Base-by-base conservation (phyloP, 2,797 vertebrate species). In the Mormyrus proboscirostris region DNA sequence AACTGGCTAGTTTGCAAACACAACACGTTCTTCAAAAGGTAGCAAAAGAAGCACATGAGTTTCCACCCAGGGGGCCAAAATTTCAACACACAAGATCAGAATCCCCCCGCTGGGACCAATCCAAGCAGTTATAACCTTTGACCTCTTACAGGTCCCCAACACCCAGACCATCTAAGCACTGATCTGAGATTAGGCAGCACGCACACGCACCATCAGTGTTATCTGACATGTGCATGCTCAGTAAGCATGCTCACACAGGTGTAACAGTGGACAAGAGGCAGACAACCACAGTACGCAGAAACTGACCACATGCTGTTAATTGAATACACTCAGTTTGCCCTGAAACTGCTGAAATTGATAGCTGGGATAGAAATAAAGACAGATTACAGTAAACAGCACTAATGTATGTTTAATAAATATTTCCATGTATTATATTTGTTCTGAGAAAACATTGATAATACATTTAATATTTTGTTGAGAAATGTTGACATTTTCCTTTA, bases 221-320 rank as follows among this genome's bases (percentile, higher is more conserved):
- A 69, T 86, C 25, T 86, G 22, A 86, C 25, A 1, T 29, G 25
- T 12, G 9, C 62, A 55, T 51, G 1, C 38, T 29, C 33, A 38
- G 51, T n/a, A 53, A 59, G 29, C 12, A n/a, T 29, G 16, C 57
- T 49, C 44, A 85, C n/a, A 22, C 49, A 50, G n/a, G n/a, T 22
- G 3, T 29, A 49, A 22, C 14, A 1, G n/a, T 5, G 8, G n/a
- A 22, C 2, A n/a, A 4, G 47, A 14, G 16, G 16, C 82, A 85
- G 2, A 22, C 25, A 85, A 10, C 22, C 83, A 85, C 51, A 53
- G 82, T 62, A 86, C 41, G 1, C 41, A 57, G 85, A 93, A 92
- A 90, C 89, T 83, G 69, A 92, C 69, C 88, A 65, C 95, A 95
- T 95, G 95, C 95, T 88, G 90, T 88, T 92, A 89, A 57, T 92